Base-by-base conservation (phyloP, 2,113 vertebrate species). In the Pachyramphus minor region DNA sequence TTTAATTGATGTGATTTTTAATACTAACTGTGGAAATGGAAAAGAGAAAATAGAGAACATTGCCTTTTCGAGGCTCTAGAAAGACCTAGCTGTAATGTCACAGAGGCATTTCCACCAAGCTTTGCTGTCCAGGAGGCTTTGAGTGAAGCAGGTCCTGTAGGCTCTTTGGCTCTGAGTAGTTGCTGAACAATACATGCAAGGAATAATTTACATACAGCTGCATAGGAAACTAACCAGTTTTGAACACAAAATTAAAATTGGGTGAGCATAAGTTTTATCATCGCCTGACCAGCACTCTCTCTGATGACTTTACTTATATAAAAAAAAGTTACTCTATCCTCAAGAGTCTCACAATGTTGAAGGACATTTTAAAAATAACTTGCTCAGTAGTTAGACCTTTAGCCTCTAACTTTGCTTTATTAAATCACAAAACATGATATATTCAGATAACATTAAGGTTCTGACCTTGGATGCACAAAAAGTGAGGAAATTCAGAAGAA, bases 321-420 rank as follows among this genome's bases (percentile, higher is more conserved):
- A 84, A 82, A 87, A 87, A 85, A 92, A 92, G 56, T 91, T 93
- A 55, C 8, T 59, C 35, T 84, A 37, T 49, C 47, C 78, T 80
- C 56, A 91, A 49, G 56, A 90, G 66, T 82, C 45, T 84, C 9
- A 1, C 90, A 87, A 84, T 80, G 91, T 73, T 90, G 79, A 80
- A 93, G 76, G 67, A 75, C 85, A 68, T 59, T 94, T 96, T 94
- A 94, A 97, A 95, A 97, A 97, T 94, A 94, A 87, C 95, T 82
- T 33, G 0, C 78, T 93, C 82, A 83, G 84, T 71, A 92, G 87
- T 86, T 72, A 87, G 86, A 96, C 82, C 95, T 95, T 96, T 82
- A 90, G 82, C 85, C 92, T 93, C 90, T 87, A 96, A 58, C 88
- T 53, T 71, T 75, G 94, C 90, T 90, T 95, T 95, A 94, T 95